phyloP scores from a whole-genome alignment of 2,797 vertebrate species.

The Cirrhinus mrigala region DNA sequence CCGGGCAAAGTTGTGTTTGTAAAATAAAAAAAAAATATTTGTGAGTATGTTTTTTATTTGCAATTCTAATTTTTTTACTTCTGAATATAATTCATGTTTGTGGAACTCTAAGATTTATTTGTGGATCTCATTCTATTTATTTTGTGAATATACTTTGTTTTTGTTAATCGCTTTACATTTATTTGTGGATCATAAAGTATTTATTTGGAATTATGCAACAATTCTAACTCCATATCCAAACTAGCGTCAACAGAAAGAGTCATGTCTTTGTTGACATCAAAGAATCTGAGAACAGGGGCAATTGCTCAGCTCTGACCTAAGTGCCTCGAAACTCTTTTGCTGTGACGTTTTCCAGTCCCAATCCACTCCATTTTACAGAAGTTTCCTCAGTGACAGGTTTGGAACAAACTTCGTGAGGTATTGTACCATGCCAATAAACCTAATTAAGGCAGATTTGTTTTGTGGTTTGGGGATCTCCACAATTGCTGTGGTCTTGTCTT shows the following conservation, averaged over 20 bases:
- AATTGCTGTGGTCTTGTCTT: no score
- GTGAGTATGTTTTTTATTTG: no score
- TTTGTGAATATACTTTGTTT: no score
- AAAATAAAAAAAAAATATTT: no score
- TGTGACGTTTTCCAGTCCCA: slow-evolving; percentile 59
- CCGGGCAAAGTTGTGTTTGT: no score
- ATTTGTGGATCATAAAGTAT: no score
- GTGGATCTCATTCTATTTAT: no score
- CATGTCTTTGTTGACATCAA: slow-evolving; percentile 38
- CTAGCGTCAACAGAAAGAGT: slow-evolving; percentile 43
- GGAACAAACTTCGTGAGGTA: slow-evolving; percentile 35
- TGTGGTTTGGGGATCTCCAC: slow-evolving; percentile 39
- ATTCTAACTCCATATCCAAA: background rate
- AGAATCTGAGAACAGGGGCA: slow-evolving; percentile 26
- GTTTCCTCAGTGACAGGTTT: slow-evolving; percentile 18
- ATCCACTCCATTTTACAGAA: background rate
- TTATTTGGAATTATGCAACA: no score
- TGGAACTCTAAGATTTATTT: no score
- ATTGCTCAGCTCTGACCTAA: slow-evolving; percentile 7
- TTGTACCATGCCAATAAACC: slow-evolving; percentile 38
- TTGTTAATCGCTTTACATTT: no score
- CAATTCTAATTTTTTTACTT: no score
- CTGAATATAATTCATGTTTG: no score
- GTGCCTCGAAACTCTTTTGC: slow-evolving; percentile 39
- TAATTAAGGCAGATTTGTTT: slow-evolving; percentile 34